Evolutionary conservation across 1,140 invertebrate species (phyloP).

Genomic region (Pantala flavescens): DNA sequence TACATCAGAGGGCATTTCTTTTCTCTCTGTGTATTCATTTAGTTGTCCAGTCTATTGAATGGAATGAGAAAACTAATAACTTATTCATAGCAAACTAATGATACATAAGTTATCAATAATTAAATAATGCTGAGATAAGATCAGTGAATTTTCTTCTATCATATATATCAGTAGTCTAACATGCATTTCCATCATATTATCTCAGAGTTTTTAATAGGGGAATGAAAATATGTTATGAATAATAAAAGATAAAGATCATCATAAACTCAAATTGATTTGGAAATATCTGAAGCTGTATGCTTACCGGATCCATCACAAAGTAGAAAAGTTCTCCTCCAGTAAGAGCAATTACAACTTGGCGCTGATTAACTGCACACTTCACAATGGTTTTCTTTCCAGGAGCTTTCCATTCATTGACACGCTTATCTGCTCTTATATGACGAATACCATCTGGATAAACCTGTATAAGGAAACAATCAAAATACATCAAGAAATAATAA

Average conservation of each 20-base stretch:
- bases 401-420: constrained; percentile 98
- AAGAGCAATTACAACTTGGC: constrained; percentile 96
- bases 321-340: constrained; percentile 97
- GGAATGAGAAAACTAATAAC: not conserved
- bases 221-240: constrained; percentile 13
- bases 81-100: not conserved
- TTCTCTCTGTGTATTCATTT: constrained; percentile 95
- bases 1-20: constrained; percentile 93
- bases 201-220: not conserved
- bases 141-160: not conserved
- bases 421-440: constrained; percentile 93
- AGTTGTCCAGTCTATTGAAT: constrained; percentile 77
- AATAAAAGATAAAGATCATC: constrained; percentile 24
- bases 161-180: constrained; percentile 1
- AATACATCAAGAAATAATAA: constrained; percentile 9
- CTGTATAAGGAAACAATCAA: constrained; percentile 32
- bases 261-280: constrained; percentile 32
- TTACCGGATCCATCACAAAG: constrained; percentile 98
- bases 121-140: not conserved
- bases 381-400: constrained; percentile 95
- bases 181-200: not conserved
- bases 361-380: constrained; percentile 95
- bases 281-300: constrained; percentile 29
- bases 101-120: not conserved
- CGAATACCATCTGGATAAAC: constrained; percentile 98